Evolutionary conservation across 1,140 invertebrate genomes (phyloP).

Genomic region (Drosophila setifemur): DNA sequence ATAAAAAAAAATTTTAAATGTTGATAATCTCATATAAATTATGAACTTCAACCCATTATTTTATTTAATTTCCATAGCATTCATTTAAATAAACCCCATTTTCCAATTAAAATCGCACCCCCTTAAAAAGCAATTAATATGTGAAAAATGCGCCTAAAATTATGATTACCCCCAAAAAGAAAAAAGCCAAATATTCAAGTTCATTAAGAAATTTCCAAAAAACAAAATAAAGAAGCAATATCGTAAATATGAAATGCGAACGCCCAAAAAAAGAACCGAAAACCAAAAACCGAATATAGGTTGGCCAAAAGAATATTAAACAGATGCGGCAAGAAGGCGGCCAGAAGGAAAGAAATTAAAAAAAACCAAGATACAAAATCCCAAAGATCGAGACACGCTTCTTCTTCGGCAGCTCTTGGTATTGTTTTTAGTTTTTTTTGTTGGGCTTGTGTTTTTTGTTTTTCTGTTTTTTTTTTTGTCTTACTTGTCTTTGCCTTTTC

Average conservation of each 20-base stretch:
- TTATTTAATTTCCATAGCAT: too few species aligned
- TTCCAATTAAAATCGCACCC: neutral
- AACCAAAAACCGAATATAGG: neutral
- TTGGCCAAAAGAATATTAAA: slow-evolving; percentile 47
- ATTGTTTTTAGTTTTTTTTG: slow-evolving; percentile 13
- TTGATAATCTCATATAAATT: too few species aligned
- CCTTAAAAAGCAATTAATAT: slow-evolving; percentile 13
- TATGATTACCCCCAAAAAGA: slow-evolving; percentile 4
- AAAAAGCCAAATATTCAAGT: slow-evolving; percentile 9
- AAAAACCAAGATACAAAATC: neutral
- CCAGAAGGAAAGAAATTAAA: neutral
- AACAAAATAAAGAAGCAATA: slow-evolving; percentile 21
- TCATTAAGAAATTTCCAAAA: slow-evolving; percentile 50
- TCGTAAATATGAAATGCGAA: slow-evolving; percentile 13
- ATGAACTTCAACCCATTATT: too few species aligned
- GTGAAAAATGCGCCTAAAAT: slow-evolving; percentile 8
- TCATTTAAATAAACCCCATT: neutral
- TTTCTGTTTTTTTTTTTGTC: too few species aligned
- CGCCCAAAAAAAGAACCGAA: neutral
- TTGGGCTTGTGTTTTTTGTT: neutral
- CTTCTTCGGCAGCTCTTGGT: neutral
- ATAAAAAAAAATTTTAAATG: too few species aligned
- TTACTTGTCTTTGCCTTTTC: slow-evolving; percentile 37
- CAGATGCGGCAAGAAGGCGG: slow-evolving; percentile 26
- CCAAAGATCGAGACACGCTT: neutral